Evolutionary conservation across 1,140 invertebrate species (phyloP).

Genomic region (Pseudoatta argentina): DNA sequence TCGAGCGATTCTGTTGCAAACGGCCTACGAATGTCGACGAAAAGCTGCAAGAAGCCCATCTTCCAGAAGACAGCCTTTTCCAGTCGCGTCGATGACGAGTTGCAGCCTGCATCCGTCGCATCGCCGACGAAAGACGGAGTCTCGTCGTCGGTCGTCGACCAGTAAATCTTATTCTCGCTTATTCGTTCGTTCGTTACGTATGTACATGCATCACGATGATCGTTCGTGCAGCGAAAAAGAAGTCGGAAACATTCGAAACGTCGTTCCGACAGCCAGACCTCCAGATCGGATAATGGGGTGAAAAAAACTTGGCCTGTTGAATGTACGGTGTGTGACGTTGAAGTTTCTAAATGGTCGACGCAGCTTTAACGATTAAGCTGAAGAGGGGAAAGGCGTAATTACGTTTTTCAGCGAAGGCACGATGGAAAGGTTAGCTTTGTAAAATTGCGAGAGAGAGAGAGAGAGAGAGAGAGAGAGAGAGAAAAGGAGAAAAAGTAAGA

Average conservation of each 20-base stretch:
- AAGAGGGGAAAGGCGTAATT: not conserved
- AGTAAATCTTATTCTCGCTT: slow-evolving; percentile 53
- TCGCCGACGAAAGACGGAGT: slow-evolving; percentile 59
- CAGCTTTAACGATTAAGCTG: slow-evolving; percentile 2
- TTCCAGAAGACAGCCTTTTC: slow-evolving; percentile 13
- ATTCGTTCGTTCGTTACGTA: slow-evolving; percentile 54
- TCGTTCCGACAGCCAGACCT: slow-evolving; percentile 11
- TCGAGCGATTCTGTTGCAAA: slow-evolving; percentile 22
- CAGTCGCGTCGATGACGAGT: slow-evolving; percentile 64
- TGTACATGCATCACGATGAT: slow-evolving; percentile 19
- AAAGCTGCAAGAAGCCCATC: slow-evolving; percentile 38
- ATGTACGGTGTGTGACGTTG: slow-evolving; percentile 32
- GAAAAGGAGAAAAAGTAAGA: not conserved
- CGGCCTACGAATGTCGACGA: slow-evolving; percentile 1
- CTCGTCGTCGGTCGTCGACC: slow-evolving; percentile 64
- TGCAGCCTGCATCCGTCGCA: slow-evolving; percentile 71
- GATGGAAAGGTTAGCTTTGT: slow-evolving; percentile 13
- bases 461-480: not conserved
- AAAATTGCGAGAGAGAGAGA: slow-evolving; percentile 8
- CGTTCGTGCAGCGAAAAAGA: slow-evolving; percentile 36
- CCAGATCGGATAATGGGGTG: slow-evolving; percentile 39
- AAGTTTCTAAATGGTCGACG: slow-evolving; percentile 22
- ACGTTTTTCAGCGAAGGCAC: not conserved
- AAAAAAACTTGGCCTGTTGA: slow-evolving; percentile 43
- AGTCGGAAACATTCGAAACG: slow-evolving; percentile 45